Evolutionary conservation across 2,888 invertebrate species (phyloP).

Genomic region (Acrocyrtus sp.): DNA sequence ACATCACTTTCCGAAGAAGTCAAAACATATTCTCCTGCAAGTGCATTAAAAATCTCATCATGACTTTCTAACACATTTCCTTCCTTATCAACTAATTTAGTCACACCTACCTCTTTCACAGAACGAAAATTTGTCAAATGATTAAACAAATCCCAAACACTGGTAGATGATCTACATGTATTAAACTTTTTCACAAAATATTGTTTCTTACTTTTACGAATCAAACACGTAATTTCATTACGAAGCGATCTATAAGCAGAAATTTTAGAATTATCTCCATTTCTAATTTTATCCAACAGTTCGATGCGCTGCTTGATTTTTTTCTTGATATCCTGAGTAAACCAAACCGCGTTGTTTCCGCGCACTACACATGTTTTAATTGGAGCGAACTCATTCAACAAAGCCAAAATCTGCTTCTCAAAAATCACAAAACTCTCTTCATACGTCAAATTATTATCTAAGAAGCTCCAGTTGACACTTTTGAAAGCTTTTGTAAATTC

Average conservation of each 20-base stretch:
- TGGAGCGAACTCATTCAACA: slow-evolving; percentile 1
- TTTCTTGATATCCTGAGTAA: background rate
- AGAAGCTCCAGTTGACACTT: slow-evolving; percentile 9
- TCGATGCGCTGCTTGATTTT: background rate
- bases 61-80: background rate
- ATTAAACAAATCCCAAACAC: slow-evolving; percentile 23
- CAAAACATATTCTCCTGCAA: background rate
- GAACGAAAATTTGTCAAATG: slow-evolving; percentile 10
- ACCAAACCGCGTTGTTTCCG: background rate
- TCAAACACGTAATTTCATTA: background rate
- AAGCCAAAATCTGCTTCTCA: slow-evolving; percentile 16
- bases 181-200: background rate
- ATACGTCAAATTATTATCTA: background rate
- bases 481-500: background rate
- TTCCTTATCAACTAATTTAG: background rate
- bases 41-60: background rate
- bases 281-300: background rate
- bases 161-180: background rate
- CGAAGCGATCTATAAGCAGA: background rate
- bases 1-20: background rate
- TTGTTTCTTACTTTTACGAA: background rate
- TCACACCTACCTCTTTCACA: background rate
- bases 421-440: background rate
- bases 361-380: background rate
- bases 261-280: background rate